Percentiles rank a stretch among this genome's conserved stretches.
These are phyloP conservation scores for Chamaetylas fuelleborni DNA, from an alignment of 2,113 vertebrate genomes.

Conservation along the genomic window DNA sequence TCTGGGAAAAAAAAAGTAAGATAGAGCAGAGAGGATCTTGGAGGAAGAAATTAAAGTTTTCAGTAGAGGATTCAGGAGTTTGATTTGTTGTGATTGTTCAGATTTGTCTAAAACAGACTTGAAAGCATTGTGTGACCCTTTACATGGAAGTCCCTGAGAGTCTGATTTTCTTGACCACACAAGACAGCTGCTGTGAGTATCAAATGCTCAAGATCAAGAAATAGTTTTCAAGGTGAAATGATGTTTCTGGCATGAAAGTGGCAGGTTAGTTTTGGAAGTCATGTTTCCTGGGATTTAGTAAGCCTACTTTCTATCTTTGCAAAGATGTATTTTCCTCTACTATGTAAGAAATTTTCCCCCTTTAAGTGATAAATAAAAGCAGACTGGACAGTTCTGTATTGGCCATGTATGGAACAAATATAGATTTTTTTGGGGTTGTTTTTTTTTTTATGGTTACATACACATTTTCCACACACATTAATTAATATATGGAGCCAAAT, in stretches of 20 bases:
- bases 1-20: background rate
- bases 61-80: background rate
- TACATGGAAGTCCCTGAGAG: background rate
- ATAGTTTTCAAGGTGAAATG: background rate
- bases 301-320: background rate
- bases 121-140: background rate
- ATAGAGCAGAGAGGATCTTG: background rate
- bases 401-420: background rate
- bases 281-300: background rate
- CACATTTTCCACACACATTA: background rate
- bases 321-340: background rate
- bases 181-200: background rate
- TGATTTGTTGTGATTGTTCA: background rate
- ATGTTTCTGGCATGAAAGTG: background rate
- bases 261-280: background rate
- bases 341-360: background rate
- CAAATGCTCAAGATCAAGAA: background rate
- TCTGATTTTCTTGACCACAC: background rate
- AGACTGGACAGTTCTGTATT: background rate
- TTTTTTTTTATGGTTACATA: background rate
- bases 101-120: background rate
- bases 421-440: rapidly evolving
- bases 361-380: background rate
- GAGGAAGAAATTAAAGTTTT: constrained; percentile 17
- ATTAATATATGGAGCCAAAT: background rate